phyloP scores from a whole-genome alignment of 2,113 vertebrate species.

The Catharus fuscescens region DNA sequence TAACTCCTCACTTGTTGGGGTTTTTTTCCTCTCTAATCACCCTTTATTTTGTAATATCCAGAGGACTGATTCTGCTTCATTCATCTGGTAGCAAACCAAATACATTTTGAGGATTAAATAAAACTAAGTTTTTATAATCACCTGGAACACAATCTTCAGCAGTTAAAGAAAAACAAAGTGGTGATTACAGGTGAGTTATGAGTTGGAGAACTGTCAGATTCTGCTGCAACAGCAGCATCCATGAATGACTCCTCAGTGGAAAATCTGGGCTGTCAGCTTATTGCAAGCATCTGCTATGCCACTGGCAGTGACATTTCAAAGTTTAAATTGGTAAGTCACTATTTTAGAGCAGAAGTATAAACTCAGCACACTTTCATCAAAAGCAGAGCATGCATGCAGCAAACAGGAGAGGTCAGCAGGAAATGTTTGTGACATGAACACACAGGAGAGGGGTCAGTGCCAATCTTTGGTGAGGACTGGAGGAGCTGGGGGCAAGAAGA shows the following conservation, averaged over 20 bases:
- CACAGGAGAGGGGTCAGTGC: background rate
- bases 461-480: background rate
- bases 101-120: background rate
- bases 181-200: background rate
- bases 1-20: background rate
- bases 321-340: background rate
- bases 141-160: background rate
- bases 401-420: background rate
- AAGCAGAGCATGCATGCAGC: background rate
- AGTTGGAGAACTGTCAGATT: background rate
- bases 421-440: background rate
- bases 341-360: slow-evolving; percentile 20
- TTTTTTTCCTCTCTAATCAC: background rate
- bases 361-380: slow-evolving; percentile 32
- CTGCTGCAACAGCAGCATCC: background rate
- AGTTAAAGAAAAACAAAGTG: background rate
- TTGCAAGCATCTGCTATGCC: background rate
- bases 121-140: background rate
- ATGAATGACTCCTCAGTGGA: background rate
- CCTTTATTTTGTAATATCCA: background rate
- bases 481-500: background rate
- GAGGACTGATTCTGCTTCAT: background rate
- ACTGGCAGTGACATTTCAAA: slow-evolving; percentile 25
- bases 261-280: slow-evolving; percentile 19
- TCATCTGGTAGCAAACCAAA: background rate